Evolutionary conservation across 2,888 invertebrate species (phyloP).

Genomic region (Ormyrus pomaceus): DNA sequence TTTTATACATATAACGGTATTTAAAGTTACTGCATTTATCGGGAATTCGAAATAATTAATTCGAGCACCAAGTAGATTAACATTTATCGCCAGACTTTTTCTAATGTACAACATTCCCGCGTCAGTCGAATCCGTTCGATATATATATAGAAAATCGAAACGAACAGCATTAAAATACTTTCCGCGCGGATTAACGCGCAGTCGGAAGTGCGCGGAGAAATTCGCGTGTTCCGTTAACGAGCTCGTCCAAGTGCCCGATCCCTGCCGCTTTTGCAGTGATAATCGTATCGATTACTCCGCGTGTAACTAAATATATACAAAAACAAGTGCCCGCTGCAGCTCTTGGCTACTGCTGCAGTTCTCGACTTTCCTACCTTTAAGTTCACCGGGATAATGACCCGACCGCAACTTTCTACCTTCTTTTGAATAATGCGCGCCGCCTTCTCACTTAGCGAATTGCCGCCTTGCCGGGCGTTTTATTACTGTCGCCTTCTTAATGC

Average conservation of each 20-base stretch:
- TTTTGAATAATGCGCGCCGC: conserved; percentile 22
- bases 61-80: no score
- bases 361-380: conserved; percentile 33
- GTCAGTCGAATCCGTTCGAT: no score
- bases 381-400: conserved; percentile 38
- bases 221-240: conserved; percentile 11
- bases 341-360: conserved; percentile 14
- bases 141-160: no score
- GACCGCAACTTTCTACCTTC: conserved; percentile 33
- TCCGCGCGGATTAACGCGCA: no score
- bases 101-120: no score
- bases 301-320: conserved; percentile 39
- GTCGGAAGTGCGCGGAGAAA: not conserved
- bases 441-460: not conserved
- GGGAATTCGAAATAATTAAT: no score
- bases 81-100: no score
- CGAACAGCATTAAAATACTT: no score
- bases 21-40: no score
- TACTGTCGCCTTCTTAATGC: conserved; percentile 1
- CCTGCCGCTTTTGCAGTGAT: conserved; percentile 15
- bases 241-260: not conserved
- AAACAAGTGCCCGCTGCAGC: conserved; percentile 1
- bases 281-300: conserved; percentile 37
- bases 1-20: no score
- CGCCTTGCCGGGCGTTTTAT: conserved; percentile 15